These are phyloP conservation scores for Tretioscincus oriximinensis DNA, from an alignment of 2,113 vertebrate species.

Conservation along the genomic window DNA sequence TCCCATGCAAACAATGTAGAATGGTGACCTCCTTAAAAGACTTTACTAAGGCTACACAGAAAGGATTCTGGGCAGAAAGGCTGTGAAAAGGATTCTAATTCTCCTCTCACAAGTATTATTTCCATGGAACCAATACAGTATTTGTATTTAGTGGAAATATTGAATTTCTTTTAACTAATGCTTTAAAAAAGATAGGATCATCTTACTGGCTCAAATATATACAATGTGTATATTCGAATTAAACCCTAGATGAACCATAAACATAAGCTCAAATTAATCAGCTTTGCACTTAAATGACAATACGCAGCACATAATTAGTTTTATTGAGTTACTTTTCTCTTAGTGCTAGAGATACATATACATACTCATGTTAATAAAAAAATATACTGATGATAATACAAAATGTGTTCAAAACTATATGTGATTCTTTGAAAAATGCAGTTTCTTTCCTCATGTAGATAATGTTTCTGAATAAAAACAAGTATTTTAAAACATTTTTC, in stretches of 20 bases:
- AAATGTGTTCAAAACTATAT: accelerated
- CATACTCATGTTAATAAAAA: not conserved
- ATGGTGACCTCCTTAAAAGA: too few relatives aligned
- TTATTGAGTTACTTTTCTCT: not conserved
- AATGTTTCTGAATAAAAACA: accelerated
- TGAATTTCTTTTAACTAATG: not conserved
- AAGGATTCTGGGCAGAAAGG: not conserved
- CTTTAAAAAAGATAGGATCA: accelerated
- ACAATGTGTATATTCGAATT: not conserved
- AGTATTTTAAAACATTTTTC: not conserved
- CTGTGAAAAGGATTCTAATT: not conserved
- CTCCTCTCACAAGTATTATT: not conserved
- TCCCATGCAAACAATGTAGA: too few relatives aligned
- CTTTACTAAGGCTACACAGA: too few relatives aligned
- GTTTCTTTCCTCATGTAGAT: not conserved
- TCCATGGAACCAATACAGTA: not conserved
- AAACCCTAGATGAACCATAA: not conserved
- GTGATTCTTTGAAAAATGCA: not conserved
- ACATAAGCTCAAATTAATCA: not conserved
- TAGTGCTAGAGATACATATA: not conserved
- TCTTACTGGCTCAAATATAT: not conserved
- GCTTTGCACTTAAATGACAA: not conserved
- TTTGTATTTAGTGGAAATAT: not conserved
- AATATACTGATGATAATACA: not conserved
- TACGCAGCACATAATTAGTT: not conserved